A percentile compares a stretch with the other conserved stretches of the same genome.
Conservation (phyloP, 2,888 invertebrate species). For the Leistus spinibarbis region DNA sequence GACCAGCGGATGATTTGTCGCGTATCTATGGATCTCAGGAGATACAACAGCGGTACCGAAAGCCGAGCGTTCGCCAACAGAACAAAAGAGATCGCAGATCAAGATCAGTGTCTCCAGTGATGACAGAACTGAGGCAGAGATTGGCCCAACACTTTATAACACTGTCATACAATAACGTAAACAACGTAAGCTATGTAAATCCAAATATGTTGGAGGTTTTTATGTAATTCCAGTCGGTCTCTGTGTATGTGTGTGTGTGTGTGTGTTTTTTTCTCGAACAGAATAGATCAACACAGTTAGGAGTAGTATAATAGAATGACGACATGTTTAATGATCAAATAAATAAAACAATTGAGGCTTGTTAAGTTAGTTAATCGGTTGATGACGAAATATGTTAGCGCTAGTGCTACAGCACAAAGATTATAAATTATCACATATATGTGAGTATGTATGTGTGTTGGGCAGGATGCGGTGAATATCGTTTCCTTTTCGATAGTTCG, state of each 20-base stretch:
- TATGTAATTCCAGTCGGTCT: background rate
- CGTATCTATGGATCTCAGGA: background rate
- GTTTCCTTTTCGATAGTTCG: conserved; percentile 15
- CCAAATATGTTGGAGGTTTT: no score
- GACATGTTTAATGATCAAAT: background rate
- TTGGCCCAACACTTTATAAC: background rate
- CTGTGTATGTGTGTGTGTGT: background rate
- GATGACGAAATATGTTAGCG: background rate
- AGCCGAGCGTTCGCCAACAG: no score
- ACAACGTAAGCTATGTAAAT: conserved; percentile 20
- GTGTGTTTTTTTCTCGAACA: background rate
- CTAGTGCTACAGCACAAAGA: background rate
- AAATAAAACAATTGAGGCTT: conserved; percentile 35
- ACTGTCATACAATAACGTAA: conserved; percentile 24
- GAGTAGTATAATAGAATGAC: background rate
- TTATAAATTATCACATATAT: background rate
- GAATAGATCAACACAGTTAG: background rate
- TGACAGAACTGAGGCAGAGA: conserved; percentile 17
- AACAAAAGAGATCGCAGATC: conserved; percentile 6
- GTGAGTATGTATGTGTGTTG: background rate
- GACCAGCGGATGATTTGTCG: background rate
- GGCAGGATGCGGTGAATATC: conserved; percentile 29
- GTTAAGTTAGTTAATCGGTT: conserved; percentile 21
- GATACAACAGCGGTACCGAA: background rate
- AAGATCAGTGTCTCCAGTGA: conserved; percentile 27